Percentiles rank a stretch among this genome's conserved stretches.
These are phyloP conservation scores for Cyprinodon diabolis DNA, from an alignment of 2,797 vertebrate genomes.

Conservation along the genomic window DNA sequence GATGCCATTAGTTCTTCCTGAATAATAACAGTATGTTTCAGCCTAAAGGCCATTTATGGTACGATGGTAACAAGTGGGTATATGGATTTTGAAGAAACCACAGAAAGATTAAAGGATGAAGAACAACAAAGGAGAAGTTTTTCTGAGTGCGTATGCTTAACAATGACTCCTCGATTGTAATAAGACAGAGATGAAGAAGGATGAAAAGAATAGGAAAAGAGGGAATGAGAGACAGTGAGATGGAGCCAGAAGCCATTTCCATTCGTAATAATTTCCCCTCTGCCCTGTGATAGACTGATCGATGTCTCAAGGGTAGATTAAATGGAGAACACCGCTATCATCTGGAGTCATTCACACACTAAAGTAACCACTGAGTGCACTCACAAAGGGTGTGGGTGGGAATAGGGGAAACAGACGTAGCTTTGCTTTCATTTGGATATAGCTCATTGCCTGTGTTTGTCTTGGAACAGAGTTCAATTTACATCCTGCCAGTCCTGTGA, in stretches of 20 bases:
- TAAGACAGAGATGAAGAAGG: slow-evolving; percentile 36
- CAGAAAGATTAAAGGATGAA: slow-evolving; percentile 63
- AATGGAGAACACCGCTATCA: slow-evolving; percentile 47
- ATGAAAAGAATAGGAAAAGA: slow-evolving; percentile 54
- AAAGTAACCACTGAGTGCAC: slow-evolving; percentile 38
- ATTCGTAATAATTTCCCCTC: slow-evolving; percentile 60
- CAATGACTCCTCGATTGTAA: slow-evolving; percentile 69
- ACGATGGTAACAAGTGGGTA: slow-evolving; percentile 56
- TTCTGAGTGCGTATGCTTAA: slow-evolving; percentile 62
- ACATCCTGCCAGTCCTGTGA: slow-evolving; percentile 61
- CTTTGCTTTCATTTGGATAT: slow-evolving; percentile 55
- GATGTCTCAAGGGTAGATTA: slow-evolving; percentile 61
- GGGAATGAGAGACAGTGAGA: slow-evolving; percentile 39
- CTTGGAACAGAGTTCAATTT: slow-evolving; percentile 65
- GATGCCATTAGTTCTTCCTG: no score
- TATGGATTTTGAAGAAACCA: slow-evolving; percentile 49
- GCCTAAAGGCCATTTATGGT: slow-evolving; percentile 29
- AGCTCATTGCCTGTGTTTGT: slow-evolving; percentile 74
- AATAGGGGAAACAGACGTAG: slow-evolving; percentile 33
- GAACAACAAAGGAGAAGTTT: slow-evolving; percentile 72
- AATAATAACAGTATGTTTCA: slow-evolving; percentile 24
- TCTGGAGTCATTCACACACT: slow-evolving; percentile 45
- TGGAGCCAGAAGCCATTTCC: slow-evolving; percentile 43
- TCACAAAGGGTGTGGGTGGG: slow-evolving; percentile 47
- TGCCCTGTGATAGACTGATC: slow-evolving; percentile 47